These are phyloP conservation scores for Dendrolimus houi DNA, from an alignment of 2,888 invertebrate species.

Conservation along the genomic window DNA sequence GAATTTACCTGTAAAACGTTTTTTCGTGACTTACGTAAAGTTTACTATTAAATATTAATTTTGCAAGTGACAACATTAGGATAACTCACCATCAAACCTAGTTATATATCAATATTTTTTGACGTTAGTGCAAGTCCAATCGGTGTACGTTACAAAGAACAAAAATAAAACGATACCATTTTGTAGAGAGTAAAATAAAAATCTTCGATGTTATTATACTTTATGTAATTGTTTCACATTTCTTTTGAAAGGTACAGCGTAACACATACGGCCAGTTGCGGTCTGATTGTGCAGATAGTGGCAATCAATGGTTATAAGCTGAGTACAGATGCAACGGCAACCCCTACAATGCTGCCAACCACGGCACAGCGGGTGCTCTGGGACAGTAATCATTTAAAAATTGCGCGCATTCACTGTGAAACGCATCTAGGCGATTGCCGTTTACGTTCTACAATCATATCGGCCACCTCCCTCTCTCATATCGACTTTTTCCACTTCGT, in stretches of 20 bases:
- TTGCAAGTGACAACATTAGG: too few species aligned
- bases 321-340: constrained; percentile 4
- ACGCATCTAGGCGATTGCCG: constrained; percentile 64
- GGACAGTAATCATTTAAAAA: constrained; percentile 60
- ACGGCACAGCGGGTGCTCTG: constrained; percentile 11
- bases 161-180: too few species aligned
- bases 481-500: constrained; percentile 73
- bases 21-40: too few species aligned
- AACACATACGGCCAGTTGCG: constrained; percentile 47
- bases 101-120: too few species aligned
- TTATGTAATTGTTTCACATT: constrained; percentile 25
- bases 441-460: constrained; percentile 65
- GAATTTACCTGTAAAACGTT: too few species aligned
- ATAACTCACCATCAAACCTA: too few species aligned
- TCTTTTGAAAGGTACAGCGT: constrained; percentile 19
- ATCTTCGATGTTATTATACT: too few species aligned
- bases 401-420: constrained; percentile 56
- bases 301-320: constrained; percentile 63
- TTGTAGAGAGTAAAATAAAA: too few species aligned
- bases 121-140: too few species aligned
- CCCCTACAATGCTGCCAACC: neutral
- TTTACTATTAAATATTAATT: too few species aligned
- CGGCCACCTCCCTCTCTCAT: constrained; percentile 45
- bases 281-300: constrained; percentile 44
- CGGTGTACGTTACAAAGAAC: too few species aligned